Percentiles rank a stretch among this genome's conserved stretches.
phyloP scores from a whole-genome alignment of 2,113 vertebrate genomes.

The Empidonax traillii region DNA sequence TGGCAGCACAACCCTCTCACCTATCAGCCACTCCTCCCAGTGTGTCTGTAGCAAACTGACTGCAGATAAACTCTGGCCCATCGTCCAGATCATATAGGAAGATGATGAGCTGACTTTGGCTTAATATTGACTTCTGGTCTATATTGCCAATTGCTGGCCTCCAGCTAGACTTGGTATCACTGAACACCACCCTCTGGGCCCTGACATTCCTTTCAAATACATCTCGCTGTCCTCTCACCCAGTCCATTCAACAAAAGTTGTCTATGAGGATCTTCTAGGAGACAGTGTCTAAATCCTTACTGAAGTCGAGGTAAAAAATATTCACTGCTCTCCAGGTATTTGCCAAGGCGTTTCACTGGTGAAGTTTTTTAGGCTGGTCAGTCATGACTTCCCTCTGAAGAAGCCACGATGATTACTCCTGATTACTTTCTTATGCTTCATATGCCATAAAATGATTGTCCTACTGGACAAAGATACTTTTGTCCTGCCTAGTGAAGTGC shows the following conservation, averaged over 20 bases:
- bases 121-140: neutral
- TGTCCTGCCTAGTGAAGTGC: too few species aligned
- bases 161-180: neutral
- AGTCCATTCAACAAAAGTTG: neutral
- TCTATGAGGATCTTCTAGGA: neutral
- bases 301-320: neutral
- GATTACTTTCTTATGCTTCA: neutral
- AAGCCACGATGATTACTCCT: neutral
- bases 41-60: neutral
- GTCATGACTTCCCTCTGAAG: rapidly evolving
- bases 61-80: neutral
- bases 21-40: neutral
- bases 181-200: neutral
- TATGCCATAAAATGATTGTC: neutral
- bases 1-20: neutral
- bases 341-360: neutral
- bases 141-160: neutral
- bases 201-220: neutral
- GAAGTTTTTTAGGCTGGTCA: neutral
- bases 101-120: neutral
- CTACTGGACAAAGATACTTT: too few species aligned
- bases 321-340: too few species aligned
- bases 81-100: neutral
- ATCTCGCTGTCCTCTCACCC: neutral
- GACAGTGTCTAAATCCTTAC: neutral